A percentile compares a stretch with the other conserved stretches of the same genome.
phyloP scores from a whole-genome alignment of 2,888 invertebrate species.

The Cacoxenus indagator region DNA sequence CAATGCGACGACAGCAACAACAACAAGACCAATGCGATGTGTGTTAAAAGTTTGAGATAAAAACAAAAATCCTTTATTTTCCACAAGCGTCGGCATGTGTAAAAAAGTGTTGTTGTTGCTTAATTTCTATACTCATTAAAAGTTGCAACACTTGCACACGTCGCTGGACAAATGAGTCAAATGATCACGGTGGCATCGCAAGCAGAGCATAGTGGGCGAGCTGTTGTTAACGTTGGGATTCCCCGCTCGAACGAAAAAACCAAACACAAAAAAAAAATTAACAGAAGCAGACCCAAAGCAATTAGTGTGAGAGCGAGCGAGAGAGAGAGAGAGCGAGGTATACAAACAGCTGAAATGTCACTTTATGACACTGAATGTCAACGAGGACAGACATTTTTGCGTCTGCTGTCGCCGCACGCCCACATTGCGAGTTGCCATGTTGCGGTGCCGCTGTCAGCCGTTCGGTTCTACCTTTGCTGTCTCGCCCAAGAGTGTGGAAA shows the following conservation, averaged over 20 bases:
- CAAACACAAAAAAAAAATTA: not conserved
- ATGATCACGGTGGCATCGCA: no score
- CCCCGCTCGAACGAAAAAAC: not conserved
- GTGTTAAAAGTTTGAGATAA: not conserved
- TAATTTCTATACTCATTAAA: conserved; percentile 51
- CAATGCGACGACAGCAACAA: no score
- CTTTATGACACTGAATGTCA: conserved; percentile 1
- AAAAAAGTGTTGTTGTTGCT: conserved; percentile 33
- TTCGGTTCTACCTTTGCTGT: no score
- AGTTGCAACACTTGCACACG: conserved; percentile 14
- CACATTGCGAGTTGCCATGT: no score
- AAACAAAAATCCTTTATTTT: not conserved
- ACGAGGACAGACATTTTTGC: conserved; percentile 5
- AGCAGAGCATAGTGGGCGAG: no score
- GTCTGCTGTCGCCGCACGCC: not conserved
- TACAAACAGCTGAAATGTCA: not conserved
- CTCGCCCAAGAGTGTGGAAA: conserved; percentile 37
- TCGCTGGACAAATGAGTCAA: not conserved
- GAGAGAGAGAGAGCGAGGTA: not conserved
- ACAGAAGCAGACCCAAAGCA: not conserved
- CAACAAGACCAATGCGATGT: not conserved
- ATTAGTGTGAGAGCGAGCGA: not conserved
- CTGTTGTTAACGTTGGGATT: no score
- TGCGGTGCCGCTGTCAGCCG: no score
- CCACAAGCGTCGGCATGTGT: not conserved